Evolutionary conservation across 2,113 vertebrate genomes (phyloP).

Genomic region (Xiphophorus couchianus): DNA sequence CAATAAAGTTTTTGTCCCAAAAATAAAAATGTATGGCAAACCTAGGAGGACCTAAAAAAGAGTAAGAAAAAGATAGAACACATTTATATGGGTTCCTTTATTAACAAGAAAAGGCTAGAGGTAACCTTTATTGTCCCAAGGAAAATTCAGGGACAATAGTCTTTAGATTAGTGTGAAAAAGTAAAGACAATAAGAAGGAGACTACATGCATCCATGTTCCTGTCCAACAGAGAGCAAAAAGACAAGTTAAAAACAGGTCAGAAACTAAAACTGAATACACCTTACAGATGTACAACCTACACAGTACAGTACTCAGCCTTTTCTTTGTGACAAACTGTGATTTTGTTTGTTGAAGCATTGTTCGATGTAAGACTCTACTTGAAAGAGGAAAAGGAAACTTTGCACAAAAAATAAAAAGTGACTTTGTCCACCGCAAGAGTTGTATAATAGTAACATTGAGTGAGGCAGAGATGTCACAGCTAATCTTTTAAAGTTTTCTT

Average conservation of each 20-base stretch:
- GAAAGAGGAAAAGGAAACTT: constrained; percentile 1
- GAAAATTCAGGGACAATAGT: no score
- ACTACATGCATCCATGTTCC: constrained; percentile 4
- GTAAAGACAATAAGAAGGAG: background rate
- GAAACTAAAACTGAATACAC: background rate
- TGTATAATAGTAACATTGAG: background rate
- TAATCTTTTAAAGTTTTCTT: background rate
- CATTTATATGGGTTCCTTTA: background rate
- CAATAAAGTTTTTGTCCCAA: no score
- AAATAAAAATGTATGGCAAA: no score
- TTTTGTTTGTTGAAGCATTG: constrained; percentile 17
- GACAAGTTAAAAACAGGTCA: constrained; percentile 7
- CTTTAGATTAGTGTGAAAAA: background rate
- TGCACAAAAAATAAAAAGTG: background rate
- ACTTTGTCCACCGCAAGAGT: background rate
- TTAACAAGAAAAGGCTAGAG: background rate
- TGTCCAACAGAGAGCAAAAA: background rate
- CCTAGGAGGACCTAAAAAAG: no score
- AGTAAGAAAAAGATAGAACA: background rate
- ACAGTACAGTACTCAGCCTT: background rate
- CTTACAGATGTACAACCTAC: background rate
- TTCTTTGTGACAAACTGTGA: background rate
- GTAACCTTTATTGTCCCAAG: no score
- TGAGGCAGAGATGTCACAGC: background rate
- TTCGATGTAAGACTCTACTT: background rate